A percentile compares a stretch with the other conserved stretches of the same genome.
Conservation (phyloP, 2,888 invertebrate genomes). For the Ophion ventricosus region DNA sequence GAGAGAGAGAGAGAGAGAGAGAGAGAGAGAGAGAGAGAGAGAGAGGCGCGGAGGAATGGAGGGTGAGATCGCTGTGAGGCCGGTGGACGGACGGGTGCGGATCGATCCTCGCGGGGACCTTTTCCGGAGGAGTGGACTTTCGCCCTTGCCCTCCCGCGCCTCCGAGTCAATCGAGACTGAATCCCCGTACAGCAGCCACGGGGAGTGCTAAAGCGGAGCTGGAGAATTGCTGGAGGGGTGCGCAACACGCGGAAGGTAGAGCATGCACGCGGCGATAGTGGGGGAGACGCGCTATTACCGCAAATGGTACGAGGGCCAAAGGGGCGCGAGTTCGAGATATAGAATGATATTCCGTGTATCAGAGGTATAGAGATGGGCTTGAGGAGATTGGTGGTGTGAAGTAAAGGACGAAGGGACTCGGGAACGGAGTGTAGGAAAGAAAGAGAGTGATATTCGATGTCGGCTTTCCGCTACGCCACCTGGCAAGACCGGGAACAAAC, state of each 20-base stretch:
- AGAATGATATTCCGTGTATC: constrained; percentile 30
- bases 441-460: constrained; percentile 1
- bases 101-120: constrained; percentile 60
- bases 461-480: constrained; percentile 15
- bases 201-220: background rate
- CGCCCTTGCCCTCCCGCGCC: constrained; percentile 1
- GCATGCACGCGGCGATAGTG: constrained; percentile 15
- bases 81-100: constrained; percentile 58
- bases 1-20: constrained; percentile 28
- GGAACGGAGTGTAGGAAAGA: background rate
- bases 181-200: background rate
- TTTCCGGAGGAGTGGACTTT: constrained; percentile 45
- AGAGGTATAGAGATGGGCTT: background rate
- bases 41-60: constrained; percentile 41
- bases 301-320: constrained; percentile 15
- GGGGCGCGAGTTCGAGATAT: constrained; percentile 6
- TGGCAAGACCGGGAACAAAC: constrained; percentile 35
- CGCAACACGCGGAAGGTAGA: constrained; percentile 44
- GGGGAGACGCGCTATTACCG: constrained; percentile 19
- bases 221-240: constrained; percentile 42
- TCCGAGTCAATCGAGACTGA: background rate
- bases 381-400: background rate
- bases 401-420: background rate
- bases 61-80: constrained; percentile 38
- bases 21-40: constrained; percentile 39